A percentile compares a stretch with the other conserved stretches of the same genome.
Evolutionary conservation across 1,140 invertebrate genomes (phyloP).

Genomic region (Drosophila repleta): DNA sequence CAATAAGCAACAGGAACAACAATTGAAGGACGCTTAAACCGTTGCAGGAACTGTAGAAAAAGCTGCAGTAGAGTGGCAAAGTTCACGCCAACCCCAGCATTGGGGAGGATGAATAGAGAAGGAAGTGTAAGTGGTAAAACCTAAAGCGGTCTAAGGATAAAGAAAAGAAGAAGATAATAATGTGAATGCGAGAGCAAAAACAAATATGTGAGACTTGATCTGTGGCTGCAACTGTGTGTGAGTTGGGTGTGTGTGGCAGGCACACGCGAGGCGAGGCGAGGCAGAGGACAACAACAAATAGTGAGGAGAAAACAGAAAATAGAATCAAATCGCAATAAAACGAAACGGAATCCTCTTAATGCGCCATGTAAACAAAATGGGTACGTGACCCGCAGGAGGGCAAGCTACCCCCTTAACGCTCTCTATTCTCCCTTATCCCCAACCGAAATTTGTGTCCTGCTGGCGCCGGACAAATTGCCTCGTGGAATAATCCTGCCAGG

Average conservation of each 20-base stretch:
- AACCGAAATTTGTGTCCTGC: conserved; percentile 17
- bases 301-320: conserved; percentile 64
- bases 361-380: conserved; percentile 75
- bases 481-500: conserved; percentile 66
- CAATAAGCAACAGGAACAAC: conserved; percentile 50
- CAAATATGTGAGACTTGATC: conserved; percentile 66
- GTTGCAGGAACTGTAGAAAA: conserved; percentile 25
- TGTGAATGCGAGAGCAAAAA: conserved; percentile 58
- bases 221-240: conserved; percentile 41
- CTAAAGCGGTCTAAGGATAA: conserved; percentile 27
- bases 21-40: conserved; percentile 23
- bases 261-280: conserved; percentile 24
- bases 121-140: conserved; percentile 4
- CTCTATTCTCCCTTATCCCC: neutral
- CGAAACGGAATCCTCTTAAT: conserved; percentile 75
- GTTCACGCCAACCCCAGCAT: conserved; percentile 67
- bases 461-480: conserved; percentile 64
- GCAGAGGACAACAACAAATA: conserved; percentile 50
- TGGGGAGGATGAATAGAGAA: neutral
- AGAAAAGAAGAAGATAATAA: conserved; percentile 67
- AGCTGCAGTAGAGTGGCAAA: conserved; percentile 73
- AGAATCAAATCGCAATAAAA: conserved; percentile 80
- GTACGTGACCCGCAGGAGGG: conserved; percentile 64
- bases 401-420: neutral
- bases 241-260: conserved; percentile 2